A percentile compares a stretch with the other conserved stretches of the same genome.
Conservation (phyloP, 1,140 invertebrate species). For the Druon quercuslanigerum region DNA sequence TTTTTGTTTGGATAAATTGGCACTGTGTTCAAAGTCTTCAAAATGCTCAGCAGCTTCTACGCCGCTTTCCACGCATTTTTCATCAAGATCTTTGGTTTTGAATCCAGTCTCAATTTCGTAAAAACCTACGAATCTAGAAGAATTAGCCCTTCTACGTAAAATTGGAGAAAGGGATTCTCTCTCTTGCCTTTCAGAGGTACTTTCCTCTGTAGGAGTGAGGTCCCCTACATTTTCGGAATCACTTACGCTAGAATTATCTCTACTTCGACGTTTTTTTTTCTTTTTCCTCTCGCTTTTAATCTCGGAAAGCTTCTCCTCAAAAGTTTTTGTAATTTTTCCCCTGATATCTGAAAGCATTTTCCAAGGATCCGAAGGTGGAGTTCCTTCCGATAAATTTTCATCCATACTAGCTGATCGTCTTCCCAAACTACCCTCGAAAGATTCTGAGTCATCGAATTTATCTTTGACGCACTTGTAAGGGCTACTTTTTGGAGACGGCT, state of each 20-base stretch:
- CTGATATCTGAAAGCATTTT: constrained; percentile 77
- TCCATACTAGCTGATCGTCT: constrained; percentile 74
- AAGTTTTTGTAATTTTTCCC: constrained; percentile 81
- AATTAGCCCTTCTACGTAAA: constrained; percentile 47
- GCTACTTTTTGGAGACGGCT: constrained; percentile 54
- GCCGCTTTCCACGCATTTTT: constrained; percentile 76
- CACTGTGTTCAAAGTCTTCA: constrained; percentile 70
- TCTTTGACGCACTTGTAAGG: constrained; percentile 60
- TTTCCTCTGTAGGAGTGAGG: constrained; percentile 66
- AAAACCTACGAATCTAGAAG: constrained; percentile 65
- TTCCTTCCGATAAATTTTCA: constrained; percentile 68
- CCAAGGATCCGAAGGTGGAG: constrained; percentile 76
- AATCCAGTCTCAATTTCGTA: constrained; percentile 68
- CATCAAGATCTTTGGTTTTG: constrained; percentile 66
- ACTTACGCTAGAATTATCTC: constrained; percentile 78
- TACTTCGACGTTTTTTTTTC: constrained; percentile 65
- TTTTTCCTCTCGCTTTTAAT: constrained; percentile 75
- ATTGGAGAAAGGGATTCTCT: constrained; percentile 52
- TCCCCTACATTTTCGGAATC: constrained; percentile 77
- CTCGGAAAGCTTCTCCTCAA: constrained; percentile 79
- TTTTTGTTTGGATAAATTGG: constrained; percentile 22
- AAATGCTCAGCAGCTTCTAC: constrained; percentile 75
- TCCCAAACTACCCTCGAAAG: constrained; percentile 60
- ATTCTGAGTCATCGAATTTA: constrained; percentile 54
- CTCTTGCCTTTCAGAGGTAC: constrained; percentile 55